These are phyloP conservation scores for Drosophila kokeensis DNA, from an alignment of 2,888 invertebrate genomes.

Conservation along the genomic window DNA sequence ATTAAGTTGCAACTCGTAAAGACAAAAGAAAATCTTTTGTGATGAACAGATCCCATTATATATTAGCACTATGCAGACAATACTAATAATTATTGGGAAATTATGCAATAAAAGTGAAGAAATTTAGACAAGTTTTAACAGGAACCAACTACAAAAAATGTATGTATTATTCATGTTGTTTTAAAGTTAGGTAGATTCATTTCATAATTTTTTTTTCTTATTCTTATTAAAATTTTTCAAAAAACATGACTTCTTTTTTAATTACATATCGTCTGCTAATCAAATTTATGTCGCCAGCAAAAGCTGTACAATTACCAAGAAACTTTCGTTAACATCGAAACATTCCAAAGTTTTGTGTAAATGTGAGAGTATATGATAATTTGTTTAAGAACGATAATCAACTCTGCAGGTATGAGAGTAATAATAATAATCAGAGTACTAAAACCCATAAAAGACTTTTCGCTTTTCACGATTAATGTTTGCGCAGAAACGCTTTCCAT, in stretches of 20 bases:
- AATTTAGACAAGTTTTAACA: background rate
- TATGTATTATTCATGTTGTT: background rate
- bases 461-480: conserved; percentile 3
- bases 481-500: conserved; percentile 9
- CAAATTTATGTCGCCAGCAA: background rate
- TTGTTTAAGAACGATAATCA: background rate
- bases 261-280: background rate
- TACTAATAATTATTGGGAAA: background rate
- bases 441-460: background rate
- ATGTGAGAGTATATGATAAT: background rate
- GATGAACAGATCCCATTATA: no score
- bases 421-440: background rate
- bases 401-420: background rate
- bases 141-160: background rate
- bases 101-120: background rate
- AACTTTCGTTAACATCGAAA: background rate
- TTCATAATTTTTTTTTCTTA: background rate
- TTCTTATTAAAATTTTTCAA: background rate
- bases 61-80: background rate
- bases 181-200: no score
- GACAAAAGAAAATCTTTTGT: background rate
- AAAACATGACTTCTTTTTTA: background rate
- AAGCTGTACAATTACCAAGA: background rate
- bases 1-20: background rate
- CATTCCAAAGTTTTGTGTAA: background rate